A percentile compares a stretch with the other conserved stretches of the same genome.
These are phyloP conservation scores for Murina feae DNA, from an alignment of 2,113 vertebrate species.

Conservation along the genomic window DNA sequence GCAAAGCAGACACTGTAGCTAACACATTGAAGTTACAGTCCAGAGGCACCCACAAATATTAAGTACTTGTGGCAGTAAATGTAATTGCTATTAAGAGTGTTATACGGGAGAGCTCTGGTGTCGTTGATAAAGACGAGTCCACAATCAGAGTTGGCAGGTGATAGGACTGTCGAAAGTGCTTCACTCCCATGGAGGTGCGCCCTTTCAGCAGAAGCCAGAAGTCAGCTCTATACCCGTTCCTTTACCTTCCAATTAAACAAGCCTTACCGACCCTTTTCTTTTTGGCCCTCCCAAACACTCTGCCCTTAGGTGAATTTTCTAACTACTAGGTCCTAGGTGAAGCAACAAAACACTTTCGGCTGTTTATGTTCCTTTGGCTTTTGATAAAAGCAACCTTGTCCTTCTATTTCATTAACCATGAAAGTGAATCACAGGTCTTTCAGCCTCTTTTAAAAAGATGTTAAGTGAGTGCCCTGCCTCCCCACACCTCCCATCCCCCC, in stretches of 20 bases:
- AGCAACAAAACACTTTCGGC: not conserved
- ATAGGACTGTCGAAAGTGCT: not conserved
- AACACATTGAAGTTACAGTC: not conserved
- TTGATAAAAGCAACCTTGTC: not conserved
- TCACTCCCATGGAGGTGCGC: fast-evolving
- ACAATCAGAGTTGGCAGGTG: not conserved
- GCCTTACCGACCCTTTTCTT: not conserved
- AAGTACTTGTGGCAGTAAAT: not conserved
- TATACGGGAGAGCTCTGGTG: not conserved
- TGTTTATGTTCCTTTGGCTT: not conserved
- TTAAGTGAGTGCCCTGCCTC: not conserved
- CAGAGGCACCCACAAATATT: not conserved
- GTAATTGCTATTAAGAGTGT: not conserved
- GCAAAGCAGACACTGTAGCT: not conserved
- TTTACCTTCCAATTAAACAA: not conserved
- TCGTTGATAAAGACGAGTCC: not conserved
- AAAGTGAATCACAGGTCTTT: not conserved
- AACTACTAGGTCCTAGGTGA: not conserved
- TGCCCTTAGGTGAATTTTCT: not conserved
- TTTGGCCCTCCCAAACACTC: not conserved
- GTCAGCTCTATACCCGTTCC: not conserved
- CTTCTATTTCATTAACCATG: not conserved
- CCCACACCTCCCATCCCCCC: too few relatives aligned
- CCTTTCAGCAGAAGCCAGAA: not conserved
- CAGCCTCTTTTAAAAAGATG: not conserved